Evolutionary conservation across 2,113 vertebrate genomes (phyloP).

Genomic region (Cynopterus brachyotis): DNA sequence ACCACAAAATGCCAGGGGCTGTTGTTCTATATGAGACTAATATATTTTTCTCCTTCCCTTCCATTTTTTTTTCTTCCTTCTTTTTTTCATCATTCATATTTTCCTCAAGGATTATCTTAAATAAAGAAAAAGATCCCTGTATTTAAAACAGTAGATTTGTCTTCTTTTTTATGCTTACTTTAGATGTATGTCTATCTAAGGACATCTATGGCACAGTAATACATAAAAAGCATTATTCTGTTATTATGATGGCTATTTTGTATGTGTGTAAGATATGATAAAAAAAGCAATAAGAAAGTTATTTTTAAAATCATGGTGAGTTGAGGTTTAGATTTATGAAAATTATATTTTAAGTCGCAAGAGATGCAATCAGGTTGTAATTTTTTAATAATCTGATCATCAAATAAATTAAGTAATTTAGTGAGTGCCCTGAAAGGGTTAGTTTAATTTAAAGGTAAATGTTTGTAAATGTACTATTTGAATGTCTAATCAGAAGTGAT

Average conservation of each 20-base stretch:
- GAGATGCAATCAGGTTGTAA: background rate
- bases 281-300: background rate
- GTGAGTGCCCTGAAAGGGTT: background rate
- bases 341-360: background rate
- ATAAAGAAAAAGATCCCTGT: background rate
- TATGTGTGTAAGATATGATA: background rate
- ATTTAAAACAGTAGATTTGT: background rate
- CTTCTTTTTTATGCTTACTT: background rate
- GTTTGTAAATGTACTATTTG: background rate
- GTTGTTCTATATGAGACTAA: background rate
- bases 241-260: background rate
- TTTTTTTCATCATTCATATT: background rate
- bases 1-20: background rate
- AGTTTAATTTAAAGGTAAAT: conserved; percentile 29
- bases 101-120: background rate
- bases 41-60: background rate
- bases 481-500: background rate
- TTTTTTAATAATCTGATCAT: background rate
- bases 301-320: background rate
- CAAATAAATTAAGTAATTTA: background rate
- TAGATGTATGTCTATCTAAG: background rate
- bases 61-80: background rate
- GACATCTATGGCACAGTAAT: background rate
- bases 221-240: background rate
- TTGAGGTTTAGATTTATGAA: background rate